A percentile compares a stretch with the other conserved stretches of the same genome.
These are phyloP conservation scores for Folsomia manolachei DNA, from an alignment of 2,888 invertebrate genomes.

Conservation along the genomic window DNA sequence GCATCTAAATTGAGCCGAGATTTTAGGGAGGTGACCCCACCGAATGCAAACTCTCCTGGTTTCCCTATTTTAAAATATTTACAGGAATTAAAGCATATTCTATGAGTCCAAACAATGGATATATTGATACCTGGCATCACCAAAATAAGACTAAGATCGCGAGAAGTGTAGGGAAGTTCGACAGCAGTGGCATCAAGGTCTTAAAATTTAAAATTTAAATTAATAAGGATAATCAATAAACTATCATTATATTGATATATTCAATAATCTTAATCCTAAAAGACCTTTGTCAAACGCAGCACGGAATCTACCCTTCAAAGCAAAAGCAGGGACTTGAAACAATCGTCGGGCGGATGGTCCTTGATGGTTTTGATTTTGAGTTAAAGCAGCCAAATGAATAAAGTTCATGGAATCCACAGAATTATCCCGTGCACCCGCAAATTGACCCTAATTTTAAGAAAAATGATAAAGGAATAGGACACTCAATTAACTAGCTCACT, in stretches of 20 bases:
- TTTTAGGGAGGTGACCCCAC: slow-evolving; percentile 48
- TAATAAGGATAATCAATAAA: slow-evolving; percentile 58
- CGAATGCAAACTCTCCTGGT: slow-evolving; percentile 49
- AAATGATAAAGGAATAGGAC: slow-evolving; percentile 13
- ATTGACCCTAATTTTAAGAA: slow-evolving; percentile 42
- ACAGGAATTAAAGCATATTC: too few relatives aligned
- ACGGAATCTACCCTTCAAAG: slow-evolving; percentile 58
- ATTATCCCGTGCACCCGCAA: slow-evolving; percentile 41
- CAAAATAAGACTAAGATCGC: slow-evolving; percentile 72
- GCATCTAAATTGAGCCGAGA: slow-evolving; percentile 47
- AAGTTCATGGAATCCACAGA: slow-evolving; percentile 58
- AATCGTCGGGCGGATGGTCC: slow-evolving; percentile 69
- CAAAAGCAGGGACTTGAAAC: slow-evolving; percentile 74
- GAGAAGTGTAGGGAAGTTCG: slow-evolving; percentile 64
- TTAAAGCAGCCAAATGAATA: slow-evolving; percentile 77
- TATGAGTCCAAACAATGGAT: too few relatives aligned
- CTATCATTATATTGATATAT: too few relatives aligned
- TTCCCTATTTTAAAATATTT: too few relatives aligned
- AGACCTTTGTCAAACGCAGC: slow-evolving; percentile 84
- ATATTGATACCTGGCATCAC: too few relatives aligned
- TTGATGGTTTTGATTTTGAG: not conserved
- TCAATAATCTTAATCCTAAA: too few relatives aligned
- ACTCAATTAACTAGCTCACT: too few relatives aligned
- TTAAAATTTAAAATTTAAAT: too few relatives aligned
- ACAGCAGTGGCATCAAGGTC: slow-evolving; percentile 79